Evolutionary conservation across 2,113 vertebrate genomes (phyloP).

Genomic region (Trinectes maculatus): DNA sequence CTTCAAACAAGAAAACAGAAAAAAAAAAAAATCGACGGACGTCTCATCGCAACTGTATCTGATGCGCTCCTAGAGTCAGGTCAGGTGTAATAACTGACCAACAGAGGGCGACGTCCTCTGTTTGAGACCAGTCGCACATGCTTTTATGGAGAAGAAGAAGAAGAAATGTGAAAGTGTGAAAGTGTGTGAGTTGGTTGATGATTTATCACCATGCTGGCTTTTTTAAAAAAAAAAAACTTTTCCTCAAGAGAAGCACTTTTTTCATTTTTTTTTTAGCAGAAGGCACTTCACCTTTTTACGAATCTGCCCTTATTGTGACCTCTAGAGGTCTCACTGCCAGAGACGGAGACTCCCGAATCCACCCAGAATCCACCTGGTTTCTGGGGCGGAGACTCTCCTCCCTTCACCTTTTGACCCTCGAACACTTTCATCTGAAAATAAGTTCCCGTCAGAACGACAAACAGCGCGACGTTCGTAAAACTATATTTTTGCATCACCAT

Average conservation of each 20-base stretch:
- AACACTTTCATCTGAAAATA: slow-evolving; percentile 55
- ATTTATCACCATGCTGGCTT: slow-evolving; percentile 52
- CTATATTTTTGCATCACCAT: slow-evolving; percentile 58
- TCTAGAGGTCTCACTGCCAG: slow-evolving; percentile 29
- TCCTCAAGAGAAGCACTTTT: slow-evolving; percentile 84
- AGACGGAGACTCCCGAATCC: slow-evolving; percentile 26
- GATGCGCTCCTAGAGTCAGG: slow-evolving; percentile 48
- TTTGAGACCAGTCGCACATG: slow-evolving; percentile 22
- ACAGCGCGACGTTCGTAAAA: slow-evolving; percentile 36
- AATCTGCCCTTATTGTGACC: slow-evolving; percentile 38
- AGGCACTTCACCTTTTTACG: slow-evolving; percentile 78
- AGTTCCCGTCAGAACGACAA: slow-evolving; percentile 36
- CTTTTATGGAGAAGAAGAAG: slow-evolving; percentile 4
- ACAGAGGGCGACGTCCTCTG: slow-evolving; percentile 8
- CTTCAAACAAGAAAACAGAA: slow-evolving; percentile 22
- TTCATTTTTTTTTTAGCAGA: slow-evolving; percentile 79
- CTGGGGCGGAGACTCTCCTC: slow-evolving; percentile 22
- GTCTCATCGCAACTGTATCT: slow-evolving; percentile 12
- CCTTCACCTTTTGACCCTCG: slow-evolving; percentile 47
- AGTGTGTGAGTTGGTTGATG: slow-evolving; percentile 26
- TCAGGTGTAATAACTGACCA: slow-evolving; percentile 24
- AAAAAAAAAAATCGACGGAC: neutral
- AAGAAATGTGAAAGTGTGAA: slow-evolving; percentile 47
- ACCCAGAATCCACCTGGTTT: slow-evolving; percentile 20
- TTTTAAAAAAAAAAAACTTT: slow-evolving; percentile 35